Evolutionary conservation across 2,797 vertebrate genomes (phyloP).

Genomic region (Vespertilio murinus): DNA sequence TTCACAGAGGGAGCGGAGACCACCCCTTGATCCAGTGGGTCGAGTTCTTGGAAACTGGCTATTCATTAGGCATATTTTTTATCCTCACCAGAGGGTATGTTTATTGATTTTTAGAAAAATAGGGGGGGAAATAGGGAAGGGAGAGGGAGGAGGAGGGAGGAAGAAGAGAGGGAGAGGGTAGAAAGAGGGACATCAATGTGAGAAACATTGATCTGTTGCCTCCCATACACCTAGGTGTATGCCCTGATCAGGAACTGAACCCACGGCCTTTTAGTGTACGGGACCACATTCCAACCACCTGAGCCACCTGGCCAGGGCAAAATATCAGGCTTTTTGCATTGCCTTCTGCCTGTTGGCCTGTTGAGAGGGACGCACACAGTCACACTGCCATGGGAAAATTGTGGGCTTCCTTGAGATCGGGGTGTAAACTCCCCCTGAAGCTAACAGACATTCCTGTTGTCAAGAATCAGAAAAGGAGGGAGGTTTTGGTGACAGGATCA

Average conservation of each 20-base stretch:
- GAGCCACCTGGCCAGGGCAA: too few relatives aligned
- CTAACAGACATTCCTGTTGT: not conserved
- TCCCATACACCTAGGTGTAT: too few relatives aligned
- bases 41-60: not conserved
- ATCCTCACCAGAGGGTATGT: too few relatives aligned
- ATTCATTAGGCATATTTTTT: not conserved
- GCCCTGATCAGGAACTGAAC: too few relatives aligned
- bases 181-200: too few relatives aligned
- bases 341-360: not conserved
- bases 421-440: not conserved
- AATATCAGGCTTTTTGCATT: not conserved
- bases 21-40: not conserved
- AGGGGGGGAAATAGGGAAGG: too few relatives aligned
- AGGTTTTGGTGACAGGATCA: not conserved
- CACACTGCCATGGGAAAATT: not conserved
- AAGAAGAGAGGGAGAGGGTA: too few relatives aligned
- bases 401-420: not conserved
- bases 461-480: not conserved
- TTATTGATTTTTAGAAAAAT: too few relatives aligned
- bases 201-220: too few relatives aligned
- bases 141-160: too few relatives aligned
- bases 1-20: not conserved
- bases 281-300: too few relatives aligned
- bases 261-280: too few relatives aligned
- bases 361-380: not conserved